Evolutionary conservation across 1,140 invertebrate genomes (phyloP), one percentile per base, ranked within the genome.

Genomic region (Pomacea maculata): DNA sequence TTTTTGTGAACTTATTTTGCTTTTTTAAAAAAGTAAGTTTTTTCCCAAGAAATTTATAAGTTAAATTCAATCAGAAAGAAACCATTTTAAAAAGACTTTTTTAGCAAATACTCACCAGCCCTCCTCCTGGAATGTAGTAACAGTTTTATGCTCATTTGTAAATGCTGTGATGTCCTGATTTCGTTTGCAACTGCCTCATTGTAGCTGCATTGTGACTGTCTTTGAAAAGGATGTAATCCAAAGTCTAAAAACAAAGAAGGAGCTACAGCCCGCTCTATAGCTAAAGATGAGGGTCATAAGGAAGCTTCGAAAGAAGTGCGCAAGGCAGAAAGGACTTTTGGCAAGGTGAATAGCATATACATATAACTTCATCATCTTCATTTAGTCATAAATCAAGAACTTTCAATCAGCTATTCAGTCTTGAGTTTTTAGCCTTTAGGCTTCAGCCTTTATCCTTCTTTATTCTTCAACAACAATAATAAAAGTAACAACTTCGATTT

Each of bases 201-300:
- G 57, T 61, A 61, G 15, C 57, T 61, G 8, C 15, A 61, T 61
- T 61, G 8, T 61, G 15, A 61, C 57, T 61, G 1, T 61, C 34
- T 79, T 68, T 80, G 80, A 19, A 5, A 76, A 92, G 91, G 91
- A 70, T 91, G 90, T 77, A 92, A 92, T 84, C 90, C 91, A 1
- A 92, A 92, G 84, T 83, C 85, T 52, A 92, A 92, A 83, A 91
- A 92, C 79, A 87, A 86, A 82, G 89, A 90, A 75, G 91, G 91
- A 15, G 82, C 87, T 57, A 86, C 86, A 55, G 86, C 91, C 19
- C 88, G 85, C 83, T 76, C 83, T 17, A 83, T 92, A 52, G 91
- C 91, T 52, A 92, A 92, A 83, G 91, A 91, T 67, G 87, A 85
- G 70, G 89, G 89, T 5, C 85, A 90, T 75, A 92, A 92, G 84